Evolutionary conservation across 1,140 invertebrate genomes (phyloP), one percentile per base, ranked within the genome.

Genomic region (Probaryconus sp.): DNA sequence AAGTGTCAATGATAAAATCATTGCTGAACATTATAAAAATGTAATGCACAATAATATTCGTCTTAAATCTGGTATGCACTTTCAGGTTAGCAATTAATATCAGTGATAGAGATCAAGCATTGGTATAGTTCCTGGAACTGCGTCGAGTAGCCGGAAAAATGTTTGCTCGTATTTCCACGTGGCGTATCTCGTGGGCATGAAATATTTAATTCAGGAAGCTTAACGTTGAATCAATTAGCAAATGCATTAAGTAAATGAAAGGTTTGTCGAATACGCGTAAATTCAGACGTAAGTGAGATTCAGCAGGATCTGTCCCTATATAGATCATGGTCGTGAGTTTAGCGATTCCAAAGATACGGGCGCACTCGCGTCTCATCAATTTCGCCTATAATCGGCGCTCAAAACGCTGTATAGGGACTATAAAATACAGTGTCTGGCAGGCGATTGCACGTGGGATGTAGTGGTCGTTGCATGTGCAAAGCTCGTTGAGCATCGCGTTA

Each of bases 401-500:
- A 75, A 75, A 75, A 75, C 47, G 60, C 58, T 60, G 65, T 60
- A 69, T 40, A 35, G 64, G 58, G 64, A 75, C 64, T 64, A 75
- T 75, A 75, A 75, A 75, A 64, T 75, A 75, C 71, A 60, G 51
- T 47, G 64, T 28, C 71, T 63, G 71, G 64, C 71, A 69, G 58
- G 71, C 64, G 63, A 74, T 68, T 68, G 71, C 71, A 68, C 64
- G 63, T 64, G 71, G 64, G 71, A 43, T 64, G 58, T 42, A 58
- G 31, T 60, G 63, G 40, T 51, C 45, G 64, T 78, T 73, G 77
- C 79, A 79, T 82, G 76, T 79, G 76, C 76, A 81, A 78, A 79
- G 76, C 80, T 78, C 77, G 73, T 69, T 67, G 65, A 71, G 72
- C 79, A 73, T 64, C 69, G 78, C 77, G 81, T 81, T 83, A 83